A percentile compares a stretch with the other conserved stretches of the same genome.
Conservation (phyloP, 2,113 vertebrate genomes). For the Prochilodus magdalenae region DNA sequence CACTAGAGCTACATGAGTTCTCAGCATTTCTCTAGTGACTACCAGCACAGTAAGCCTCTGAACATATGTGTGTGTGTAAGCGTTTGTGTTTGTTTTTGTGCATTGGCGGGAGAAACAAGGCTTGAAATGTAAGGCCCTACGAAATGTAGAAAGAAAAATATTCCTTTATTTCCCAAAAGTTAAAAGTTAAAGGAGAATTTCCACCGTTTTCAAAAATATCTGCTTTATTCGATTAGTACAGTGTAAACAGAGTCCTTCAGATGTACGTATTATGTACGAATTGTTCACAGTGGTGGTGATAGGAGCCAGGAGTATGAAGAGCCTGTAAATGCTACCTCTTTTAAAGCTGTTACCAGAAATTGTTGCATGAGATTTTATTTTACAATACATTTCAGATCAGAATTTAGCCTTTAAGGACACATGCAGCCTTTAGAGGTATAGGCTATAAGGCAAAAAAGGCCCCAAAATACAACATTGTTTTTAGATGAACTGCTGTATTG, state of each 20-base stretch:
- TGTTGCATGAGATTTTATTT: too few relatives aligned
- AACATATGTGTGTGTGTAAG: slow-evolving; percentile 4
- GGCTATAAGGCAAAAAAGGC: background rate
- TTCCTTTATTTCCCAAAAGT: background rate
- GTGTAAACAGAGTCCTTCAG: background rate
- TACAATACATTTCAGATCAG: background rate
- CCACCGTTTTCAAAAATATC: too few relatives aligned
- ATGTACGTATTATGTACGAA: too few relatives aligned
- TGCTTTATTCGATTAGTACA: too few relatives aligned
- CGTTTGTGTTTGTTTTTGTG: background rate
- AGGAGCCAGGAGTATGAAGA: too few relatives aligned
- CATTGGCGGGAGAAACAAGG: background rate
- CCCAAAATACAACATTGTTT: background rate
- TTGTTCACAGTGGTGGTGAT: too few relatives aligned
- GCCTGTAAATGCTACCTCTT: too few relatives aligned
- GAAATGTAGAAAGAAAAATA: background rate
- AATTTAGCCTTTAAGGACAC: background rate
- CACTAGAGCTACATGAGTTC: slow-evolving; percentile 2
- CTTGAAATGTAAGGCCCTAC: background rate
- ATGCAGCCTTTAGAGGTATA: background rate
- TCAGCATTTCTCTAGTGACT: slow-evolving; percentile 18
- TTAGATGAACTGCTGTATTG: background rate
- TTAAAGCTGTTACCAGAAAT: too few relatives aligned
- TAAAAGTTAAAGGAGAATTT: background rate
- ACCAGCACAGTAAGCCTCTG: background rate